Conservation (phyloP, 2,113 vertebrate genomes). For the Antechinus flavipes region DNA sequence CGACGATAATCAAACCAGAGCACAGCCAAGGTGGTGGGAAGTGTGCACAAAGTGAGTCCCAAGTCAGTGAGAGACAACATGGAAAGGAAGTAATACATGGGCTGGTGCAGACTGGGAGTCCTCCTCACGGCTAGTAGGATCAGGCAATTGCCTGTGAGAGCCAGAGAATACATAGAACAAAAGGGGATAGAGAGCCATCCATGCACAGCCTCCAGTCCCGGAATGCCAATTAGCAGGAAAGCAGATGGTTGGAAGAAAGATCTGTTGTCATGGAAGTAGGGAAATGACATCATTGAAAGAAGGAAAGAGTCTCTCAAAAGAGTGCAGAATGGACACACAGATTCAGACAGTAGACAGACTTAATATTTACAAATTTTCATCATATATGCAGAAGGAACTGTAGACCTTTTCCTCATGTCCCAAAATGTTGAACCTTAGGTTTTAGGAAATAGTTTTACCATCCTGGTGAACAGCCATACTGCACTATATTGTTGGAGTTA, state of each 20-base stretch:
- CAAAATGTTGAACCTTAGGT: neutral
- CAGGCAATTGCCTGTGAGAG: slow-evolving; percentile 40
- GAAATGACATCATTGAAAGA: neutral
- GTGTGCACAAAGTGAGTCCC: slow-evolving; percentile 24
- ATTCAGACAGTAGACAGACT: neutral
- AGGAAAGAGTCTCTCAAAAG: neutral
- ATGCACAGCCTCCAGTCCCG: slow-evolving; percentile 16
- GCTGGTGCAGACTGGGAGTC: slow-evolving; percentile 22
- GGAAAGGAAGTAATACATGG: slow-evolving; percentile 60
- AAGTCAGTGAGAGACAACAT: slow-evolving; percentile 48
- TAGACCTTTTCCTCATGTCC: neutral
- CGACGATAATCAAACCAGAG: slow-evolving; percentile 38
- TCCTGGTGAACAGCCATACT: neutral
- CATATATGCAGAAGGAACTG: neutral
- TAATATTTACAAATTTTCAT: neutral
- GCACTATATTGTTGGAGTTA: neutral
- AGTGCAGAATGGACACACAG: neutral
- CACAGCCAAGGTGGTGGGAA: slow-evolving; percentile 50
- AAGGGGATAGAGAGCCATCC: slow-evolving; percentile 43
- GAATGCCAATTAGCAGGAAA: slow-evolving; percentile 53
- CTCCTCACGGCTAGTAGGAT: slow-evolving; percentile 34
- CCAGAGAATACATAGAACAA: slow-evolving; percentile 44
- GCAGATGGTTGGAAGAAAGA: neutral
- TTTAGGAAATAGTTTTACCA: neutral
- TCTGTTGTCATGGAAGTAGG: neutral